Base-by-base conservation (phyloP, 1,140 invertebrate species). In the Aplysia californica region DNA sequence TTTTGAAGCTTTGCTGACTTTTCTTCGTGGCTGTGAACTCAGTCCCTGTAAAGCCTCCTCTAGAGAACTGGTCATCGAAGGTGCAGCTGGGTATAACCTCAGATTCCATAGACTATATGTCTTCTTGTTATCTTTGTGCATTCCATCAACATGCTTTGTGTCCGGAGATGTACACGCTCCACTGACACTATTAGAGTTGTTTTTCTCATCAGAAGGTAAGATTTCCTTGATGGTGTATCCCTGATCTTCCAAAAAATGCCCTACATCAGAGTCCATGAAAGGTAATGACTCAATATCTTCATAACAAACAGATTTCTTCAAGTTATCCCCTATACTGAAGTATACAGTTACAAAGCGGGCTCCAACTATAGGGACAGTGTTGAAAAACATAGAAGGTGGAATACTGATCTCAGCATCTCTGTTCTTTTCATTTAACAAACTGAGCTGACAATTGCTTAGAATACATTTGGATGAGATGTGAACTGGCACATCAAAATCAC, bases 331-430 rank as follows among this genome's bases (percentile, higher is more conserved):
- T 3, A 90, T 81, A 55, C 84, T 58, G 76, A 90, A 90, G 65
- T 87, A 84, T 21, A 91, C 65, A 20, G 90, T 91, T 2, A 89
- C 89, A 85, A 82, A 91, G 21, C 81, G 68, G 6, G 79, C 77
- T 5, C 29, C 21, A 29, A 69, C 79, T 0, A 91, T 70, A 0
- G 90, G 83, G 0, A 90, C 83, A 26, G 90, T 91, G 75, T 91
- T 90, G 0, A 91, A 68, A 50, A 91, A 87, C 5, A 80, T 78
- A 65, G 85, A 71, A 39, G 82, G 59, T 2, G 91, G 90, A 70
- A 91, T 84, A 26, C 77, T 68, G 15, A 84, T 31, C 2, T 55
- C 26, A 18, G 56, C 29, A 4, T 21, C 23, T 18, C 56, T 61
- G 6, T 77, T 21, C 5, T 1, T 35, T 0, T 41, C 31, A 18